Evolutionary conservation across 2,888 invertebrate genomes (phyloP).

Genomic region (Herminia tarsipennalis): DNA sequence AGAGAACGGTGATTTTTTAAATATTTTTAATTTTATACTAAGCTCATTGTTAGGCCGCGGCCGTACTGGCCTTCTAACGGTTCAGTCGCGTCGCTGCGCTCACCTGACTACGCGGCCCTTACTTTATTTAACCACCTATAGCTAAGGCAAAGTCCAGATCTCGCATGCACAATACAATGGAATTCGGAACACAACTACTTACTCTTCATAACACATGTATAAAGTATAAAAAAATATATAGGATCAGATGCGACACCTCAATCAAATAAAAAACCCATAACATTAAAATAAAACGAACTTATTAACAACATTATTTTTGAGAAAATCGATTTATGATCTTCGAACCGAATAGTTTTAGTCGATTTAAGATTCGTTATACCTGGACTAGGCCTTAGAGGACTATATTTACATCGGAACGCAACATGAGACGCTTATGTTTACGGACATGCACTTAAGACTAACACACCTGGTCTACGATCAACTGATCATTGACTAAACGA

Average conservation of each 20-base stretch:
- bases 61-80: slow-evolving; percentile 18
- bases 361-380: slow-evolving; percentile 34
- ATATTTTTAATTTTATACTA: slow-evolving; percentile 39
- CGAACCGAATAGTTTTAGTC: slow-evolving; percentile 19
- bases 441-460: slow-evolving; percentile 68
- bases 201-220: too few relatives aligned
- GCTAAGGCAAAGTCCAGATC: slow-evolving; percentile 41
- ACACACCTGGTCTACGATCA: slow-evolving; percentile 59
- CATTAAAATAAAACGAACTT: slow-evolving; percentile 24
- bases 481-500: slow-evolving; percentile 67
- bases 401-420: slow-evolving; percentile 44
- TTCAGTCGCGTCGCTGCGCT: slow-evolving; percentile 6
- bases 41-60: slow-evolving; percentile 43
- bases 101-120: slow-evolving; percentile 15
- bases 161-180: slow-evolving; percentile 19
- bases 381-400: slow-evolving; percentile 37
- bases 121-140: slow-evolving; percentile 15
- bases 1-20: slow-evolving; percentile 33
- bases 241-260: slow-evolving; percentile 12
- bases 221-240: slow-evolving; percentile 18
- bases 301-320: too few relatives aligned
- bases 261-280: slow-evolving; percentile 30
- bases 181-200: not conserved
- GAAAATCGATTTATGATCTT: too few relatives aligned
- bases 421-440: slow-evolving; percentile 49